Evolutionary conservation across 1,140 invertebrate genomes (phyloP), one percentile per base, ranked within the genome.

Genomic region (Hermetia illucens): DNA sequence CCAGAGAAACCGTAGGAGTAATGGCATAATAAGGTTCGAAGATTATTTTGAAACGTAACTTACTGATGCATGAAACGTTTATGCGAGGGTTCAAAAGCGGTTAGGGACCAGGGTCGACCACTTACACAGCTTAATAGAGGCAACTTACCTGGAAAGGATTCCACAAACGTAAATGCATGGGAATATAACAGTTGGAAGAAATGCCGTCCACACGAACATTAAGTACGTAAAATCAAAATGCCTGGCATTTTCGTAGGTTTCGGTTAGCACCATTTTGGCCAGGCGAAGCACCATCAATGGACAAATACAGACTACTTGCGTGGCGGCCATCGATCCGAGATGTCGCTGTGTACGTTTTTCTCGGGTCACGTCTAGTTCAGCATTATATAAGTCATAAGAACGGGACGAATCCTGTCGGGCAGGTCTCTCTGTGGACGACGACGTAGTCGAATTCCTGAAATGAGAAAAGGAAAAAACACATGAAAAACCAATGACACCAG

Each of bases 201-300:
- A 81, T 2, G 74, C 77, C 21, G 81, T 56, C 75, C 76, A 82
- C 5, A 80, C 71, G 42, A 80, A 76, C 41, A 72, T 68, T 20
- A 73, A 65, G 51, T 74, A 83, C 2, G 69, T 74, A 15, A 80
- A 68, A 47, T 82, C 79, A 38, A 80, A 76, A 47, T 75, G 70
- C 16, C 66, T 68, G 15, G 62, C 68, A 49, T 80, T 82, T 25
- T 76, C 72, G 41, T 79, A 75, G 0, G 75, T 81, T 51, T 82
- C 79, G 25, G 69, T 58, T 9, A 82, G 54, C 20, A 74, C 70
- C 37, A 77, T 65, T 30, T 74, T 68, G 0, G 75, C 75, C 12
- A 83, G 56, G 45, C 73, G 66, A 3, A 81, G 60, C 21, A 80
- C 65, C 66, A 79, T 77, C 24, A 80, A 50, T 1, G 79, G 79